Base-by-base conservation (phyloP, 2,797 vertebrate genomes). In the Coranthus polyacanthus region DNA sequence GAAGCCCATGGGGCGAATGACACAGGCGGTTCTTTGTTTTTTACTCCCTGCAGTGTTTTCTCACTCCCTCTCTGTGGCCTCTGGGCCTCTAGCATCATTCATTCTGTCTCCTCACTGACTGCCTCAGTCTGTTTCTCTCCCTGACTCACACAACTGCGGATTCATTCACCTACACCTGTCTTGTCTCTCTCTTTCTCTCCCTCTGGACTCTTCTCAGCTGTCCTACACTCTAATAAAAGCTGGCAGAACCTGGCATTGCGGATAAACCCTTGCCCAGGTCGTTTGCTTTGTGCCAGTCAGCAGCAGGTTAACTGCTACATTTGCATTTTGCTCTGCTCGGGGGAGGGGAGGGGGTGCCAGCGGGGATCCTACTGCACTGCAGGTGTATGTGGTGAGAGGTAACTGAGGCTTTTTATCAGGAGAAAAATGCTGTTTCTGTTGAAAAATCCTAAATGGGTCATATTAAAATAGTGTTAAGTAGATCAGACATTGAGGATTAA, bases 11-110 rank as follows among this genome's bases (percentile, higher is more conserved):
- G 61, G 51, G 59, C 12, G 32, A 77, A 70, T 62, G 42, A 81
- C 72, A 87, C 68, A 83, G 72, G 41, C 16, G 24, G 12, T 64
- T 78, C 72, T 88, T 83, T 88, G 80, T 88, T 79, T 78, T n/a
- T 46, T 17, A 36, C 73, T 57, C 68, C 26, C n/a, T 36, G 41
- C 38, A 18, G 13, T 65, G 55, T 39, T 60, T 54, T 68, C 57
- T 53, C 39, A 50, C 53, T 71, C 62, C n/a, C 55, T 38, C 58
- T 43, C 67, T 34, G 21, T 34, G 13, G 53, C 47, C 50, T 66
- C 39, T 21, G n/a, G 72, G 71, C 66, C 54, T 72, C 47, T 36
- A 6, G 58, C 54, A 43, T 78, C 55, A 21, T 56, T 75, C 60
- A 69, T 68, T 46, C 45, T 61, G 63, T 47, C 36, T 57, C 39